These are phyloP conservation scores for Chloebia gouldiae DNA, from an alignment of 2,113 vertebrate species.

Conservation along the genomic window DNA sequence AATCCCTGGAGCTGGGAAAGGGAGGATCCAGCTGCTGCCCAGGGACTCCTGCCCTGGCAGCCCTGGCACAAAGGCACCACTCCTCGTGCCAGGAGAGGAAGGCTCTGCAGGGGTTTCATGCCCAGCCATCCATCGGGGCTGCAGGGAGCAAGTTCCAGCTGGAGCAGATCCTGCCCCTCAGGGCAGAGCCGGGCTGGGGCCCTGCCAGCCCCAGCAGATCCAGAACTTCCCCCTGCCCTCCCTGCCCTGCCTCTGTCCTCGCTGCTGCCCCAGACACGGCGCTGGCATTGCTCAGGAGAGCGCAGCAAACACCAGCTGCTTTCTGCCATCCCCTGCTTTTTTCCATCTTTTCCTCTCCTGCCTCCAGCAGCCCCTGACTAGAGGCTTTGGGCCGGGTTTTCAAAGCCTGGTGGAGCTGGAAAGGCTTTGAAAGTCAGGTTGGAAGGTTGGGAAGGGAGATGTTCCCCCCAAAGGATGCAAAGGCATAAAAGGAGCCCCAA, in stretches of 20 bases:
- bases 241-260: neutral
- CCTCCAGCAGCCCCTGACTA: neutral
- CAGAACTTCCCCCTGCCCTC: neutral
- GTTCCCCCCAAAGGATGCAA: neutral
- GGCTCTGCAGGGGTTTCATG: neutral
- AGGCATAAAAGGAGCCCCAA: neutral
- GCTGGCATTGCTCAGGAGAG: neutral
- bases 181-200: neutral
- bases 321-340: neutral
- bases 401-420: neutral
- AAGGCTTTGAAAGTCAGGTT: neutral
- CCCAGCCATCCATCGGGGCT: neutral
- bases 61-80: neutral
- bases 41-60: neutral
- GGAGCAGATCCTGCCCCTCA: neutral
- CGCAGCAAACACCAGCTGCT: neutral
- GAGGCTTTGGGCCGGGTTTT: neutral
- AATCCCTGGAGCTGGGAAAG: neutral
- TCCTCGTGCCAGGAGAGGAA: neutral
- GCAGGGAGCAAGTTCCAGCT: neutral
- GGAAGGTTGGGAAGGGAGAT: neutral
- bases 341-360: neutral
- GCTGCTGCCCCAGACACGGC: rapidly evolving
- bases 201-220: neutral
- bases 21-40: neutral